Conservation (phyloP, 1,140 invertebrate species). For the Proales similis region DNA sequence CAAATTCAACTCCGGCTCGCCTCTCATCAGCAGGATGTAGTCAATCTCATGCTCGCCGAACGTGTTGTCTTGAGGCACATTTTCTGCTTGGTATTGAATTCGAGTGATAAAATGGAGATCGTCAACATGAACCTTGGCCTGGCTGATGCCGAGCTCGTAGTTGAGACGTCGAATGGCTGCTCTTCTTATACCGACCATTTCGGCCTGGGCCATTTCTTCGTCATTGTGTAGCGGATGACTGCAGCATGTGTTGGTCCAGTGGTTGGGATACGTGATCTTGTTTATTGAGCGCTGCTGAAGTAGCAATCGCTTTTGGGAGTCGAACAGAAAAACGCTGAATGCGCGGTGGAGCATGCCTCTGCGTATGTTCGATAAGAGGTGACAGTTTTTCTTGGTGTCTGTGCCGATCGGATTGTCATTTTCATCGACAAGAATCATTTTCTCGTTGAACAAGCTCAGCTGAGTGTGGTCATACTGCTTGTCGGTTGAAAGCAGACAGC, state of each 20-base stretch:
- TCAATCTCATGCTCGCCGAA: slow-evolving; percentile 40
- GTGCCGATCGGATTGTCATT: slow-evolving; percentile 32
- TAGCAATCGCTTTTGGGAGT: slow-evolving; percentile 3
- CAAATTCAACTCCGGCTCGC: slow-evolving; percentile 8
- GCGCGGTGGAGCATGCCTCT: slow-evolving; percentile 36
- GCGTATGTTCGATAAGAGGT: slow-evolving; percentile 31
- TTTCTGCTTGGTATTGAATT: slow-evolving; percentile 38
- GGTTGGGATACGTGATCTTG: slow-evolving; percentile 38
- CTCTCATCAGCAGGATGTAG: slow-evolving; percentile 36
- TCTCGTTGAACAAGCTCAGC: slow-evolving; percentile 22
- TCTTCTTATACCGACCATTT: slow-evolving; percentile 33
- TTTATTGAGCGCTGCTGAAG: slow-evolving; percentile 35
- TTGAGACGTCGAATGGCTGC: slow-evolving; percentile 36
- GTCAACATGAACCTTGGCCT: neutral
- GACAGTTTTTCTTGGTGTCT: slow-evolving; percentile 36
- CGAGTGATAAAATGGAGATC: slow-evolving; percentile 31
- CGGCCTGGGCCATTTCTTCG: slow-evolving; percentile 23
- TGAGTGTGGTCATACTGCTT: slow-evolving; percentile 28
- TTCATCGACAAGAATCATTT: slow-evolving; percentile 35
- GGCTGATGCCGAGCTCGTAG: slow-evolving; percentile 38
- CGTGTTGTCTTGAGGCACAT: slow-evolving; percentile 20
- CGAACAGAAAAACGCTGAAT: slow-evolving; percentile 39
- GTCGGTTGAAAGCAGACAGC: neutral
- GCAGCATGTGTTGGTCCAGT: slow-evolving; percentile 39
- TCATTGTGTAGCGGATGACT: slow-evolving; percentile 37